Base-by-base conservation (phyloP, 2,113 vertebrate genomes). In the Scalopus aquaticus region DNA sequence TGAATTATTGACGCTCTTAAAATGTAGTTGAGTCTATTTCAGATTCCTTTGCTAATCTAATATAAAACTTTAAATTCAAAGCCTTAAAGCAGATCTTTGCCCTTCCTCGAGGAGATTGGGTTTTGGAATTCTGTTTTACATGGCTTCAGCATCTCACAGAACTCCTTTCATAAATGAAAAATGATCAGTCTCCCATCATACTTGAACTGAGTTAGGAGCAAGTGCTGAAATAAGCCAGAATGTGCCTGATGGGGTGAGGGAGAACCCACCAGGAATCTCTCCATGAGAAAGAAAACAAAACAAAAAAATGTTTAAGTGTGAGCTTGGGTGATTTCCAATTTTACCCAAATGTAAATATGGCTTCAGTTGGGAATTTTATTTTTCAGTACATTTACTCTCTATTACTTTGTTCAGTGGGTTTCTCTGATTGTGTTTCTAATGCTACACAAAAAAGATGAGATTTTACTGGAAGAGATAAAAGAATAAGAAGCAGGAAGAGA, bases 341-440 rank as follows among this genome's bases (percentile, higher is more conserved):
- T 95, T 93, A 77, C 94, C 46, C 88, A 88, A 94, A 93, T 95
- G 88, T 95, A 96, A 97, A 97, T 95, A 94, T 70, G 86, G n/a
- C 65, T 96, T 94, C 89, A 94, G 79, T 62, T 83, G 54, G 56
- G 79, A 95, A 96, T 96, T 97, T 90, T 95, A 93, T 96, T 96
- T 96, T 94, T 94, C 86, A 96, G 79, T 96, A 94, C 91, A 90
- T 95, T 97, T 96, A 95, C 28, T 96, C 93, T 94, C 91, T 94
- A 94, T 96, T 97, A 94, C 88, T 94, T 96, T 91, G 95, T 96
- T 95, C 94, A 94, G 0, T 97, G 88, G 46, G 26, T 95, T 91
- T 87, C 60, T 92, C 74, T 78, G 79, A 92, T 92, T 95, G 95
- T 87, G 6, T 94, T 93, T 79, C 78, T 93, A 95, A 94, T 2